These are phyloP conservation scores for Chaenodraco wilsoni DNA, from an alignment of 2,797 vertebrate genomes.

Conservation along the genomic window DNA sequence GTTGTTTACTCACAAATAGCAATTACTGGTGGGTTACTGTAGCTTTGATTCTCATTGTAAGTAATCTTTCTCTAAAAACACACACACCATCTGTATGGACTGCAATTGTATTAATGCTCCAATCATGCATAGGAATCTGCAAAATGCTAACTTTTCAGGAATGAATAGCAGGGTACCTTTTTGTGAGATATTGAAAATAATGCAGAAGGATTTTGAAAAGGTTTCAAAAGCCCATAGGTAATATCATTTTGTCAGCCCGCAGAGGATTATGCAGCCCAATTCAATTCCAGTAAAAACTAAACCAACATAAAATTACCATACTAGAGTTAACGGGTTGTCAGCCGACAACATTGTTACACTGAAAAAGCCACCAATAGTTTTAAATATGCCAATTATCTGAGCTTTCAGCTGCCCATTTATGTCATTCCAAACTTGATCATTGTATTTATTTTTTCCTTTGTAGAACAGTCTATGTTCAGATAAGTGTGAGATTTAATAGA, in stretches of 20 bases:
- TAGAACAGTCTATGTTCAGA: not conserved
- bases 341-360: constrained; percentile 37
- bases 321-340: constrained; percentile 57
- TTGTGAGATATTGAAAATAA: constrained; percentile 17
- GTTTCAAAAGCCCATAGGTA: constrained; percentile 36
- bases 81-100: not conserved
- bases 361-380: constrained; percentile 42
- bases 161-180: constrained; percentile 14
- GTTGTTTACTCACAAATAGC: constrained; percentile 33
- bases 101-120: not conserved
- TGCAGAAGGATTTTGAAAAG: constrained; percentile 33
- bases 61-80: not conserved
- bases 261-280: constrained; percentile 39
- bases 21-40: constrained; percentile 30
- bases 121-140: constrained; percentile 15
- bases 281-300: constrained; percentile 10
- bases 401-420: constrained; percentile 38
- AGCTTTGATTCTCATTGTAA: not conserved
- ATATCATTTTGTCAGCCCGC: constrained; percentile 34
- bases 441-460: constrained; percentile 6
- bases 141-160: constrained; percentile 33
- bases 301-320: constrained; percentile 22
- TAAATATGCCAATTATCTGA: constrained; percentile 56
- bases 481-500: too few relatives aligned
- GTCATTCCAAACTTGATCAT: not conserved